phyloP scores from a whole-genome alignment of 2,797 vertebrate genomes.

The Nyctibius grandis region DNA sequence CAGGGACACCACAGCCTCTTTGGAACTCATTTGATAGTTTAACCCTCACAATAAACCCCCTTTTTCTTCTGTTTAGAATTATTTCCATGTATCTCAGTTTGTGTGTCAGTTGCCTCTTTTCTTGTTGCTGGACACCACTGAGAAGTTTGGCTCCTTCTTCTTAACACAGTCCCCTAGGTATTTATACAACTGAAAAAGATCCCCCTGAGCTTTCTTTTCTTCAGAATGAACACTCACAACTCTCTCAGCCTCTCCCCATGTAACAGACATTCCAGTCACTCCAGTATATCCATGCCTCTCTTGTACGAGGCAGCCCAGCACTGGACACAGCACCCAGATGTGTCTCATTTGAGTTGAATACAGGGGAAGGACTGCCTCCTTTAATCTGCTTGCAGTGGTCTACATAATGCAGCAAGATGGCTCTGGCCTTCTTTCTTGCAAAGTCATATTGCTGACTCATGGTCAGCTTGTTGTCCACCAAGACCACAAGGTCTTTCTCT shows the following conservation, averaged over 20 bases:
- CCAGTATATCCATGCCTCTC: background rate
- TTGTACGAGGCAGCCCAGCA: fast-evolving
- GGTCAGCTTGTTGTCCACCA: background rate
- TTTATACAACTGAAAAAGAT: background rate
- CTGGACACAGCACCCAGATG: too few relatives aligned
- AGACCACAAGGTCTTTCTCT: background rate
- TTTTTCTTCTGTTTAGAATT: background rate
- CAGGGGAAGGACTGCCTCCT: background rate
- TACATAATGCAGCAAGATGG: background rate
- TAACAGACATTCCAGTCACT: background rate
- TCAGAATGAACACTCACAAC: background rate
- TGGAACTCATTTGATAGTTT: background rate
- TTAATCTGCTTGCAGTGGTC: background rate
- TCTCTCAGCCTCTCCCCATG: background rate
- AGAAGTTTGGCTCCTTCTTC: background rate
- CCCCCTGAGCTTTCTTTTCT: background rate
- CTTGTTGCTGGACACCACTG: background rate
- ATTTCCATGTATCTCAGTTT: background rate
- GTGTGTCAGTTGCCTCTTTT: background rate
- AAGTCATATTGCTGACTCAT: background rate
- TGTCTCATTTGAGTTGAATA: background rate
- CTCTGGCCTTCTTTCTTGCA: background rate
- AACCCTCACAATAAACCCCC: fast-evolving
- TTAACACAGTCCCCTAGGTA: background rate
- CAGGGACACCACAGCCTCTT: background rate